Base-by-base conservation (phyloP, 1,140 invertebrate genomes). In the Orius laevigatus region DNA sequence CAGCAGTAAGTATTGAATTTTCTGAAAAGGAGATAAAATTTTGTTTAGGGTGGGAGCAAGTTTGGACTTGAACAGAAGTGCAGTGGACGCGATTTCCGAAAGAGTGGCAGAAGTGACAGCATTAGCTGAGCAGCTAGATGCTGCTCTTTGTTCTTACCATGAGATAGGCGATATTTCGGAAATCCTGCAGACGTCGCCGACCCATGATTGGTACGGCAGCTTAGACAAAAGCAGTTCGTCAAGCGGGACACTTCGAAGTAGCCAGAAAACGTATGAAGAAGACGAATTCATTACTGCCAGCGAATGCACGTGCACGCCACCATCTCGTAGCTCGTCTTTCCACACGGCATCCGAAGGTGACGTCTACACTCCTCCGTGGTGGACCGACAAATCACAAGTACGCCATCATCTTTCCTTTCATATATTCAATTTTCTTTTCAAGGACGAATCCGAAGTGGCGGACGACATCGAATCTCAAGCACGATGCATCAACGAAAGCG, bases 331-430 rank as follows among this genome's bases (percentile, higher is more conserved):
- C 12, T 78, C 75, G 25, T 75, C 74, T 0, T 78, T 76, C 55
- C 72, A 76, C 44, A 77, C 75, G 2, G 74, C 74, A 1, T 78
- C 74, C 10, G 77, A 78, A 52, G 73, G 69, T 48, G 75, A 76
- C 45, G 62, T 62, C 5, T 66, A 65, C 44, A 65, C 69, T 1
- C 70, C 68, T 20, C 72, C 71, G 57, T 69, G 67, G 67, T 46
- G 42, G 42, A 32, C 36, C 36, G 12, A 20, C 45, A 31, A 25
- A 48, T 53, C 15, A 12, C 43, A 45, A 20, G 43, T 45, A n/a
- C 3, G 19, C 33, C n/a, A 8, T 34, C 33, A n/a, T 34, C 8
- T 34, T 34, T 34, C n/a, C n/a, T 38, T 38, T 4, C 36, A 12
- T 5, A 38, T 38, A 4, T n/a, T 38, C 3, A 16, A n/a, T 38